Base-by-base conservation (phyloP, 2,113 vertebrate genomes). In the Mormyrus iriodes region DNA sequence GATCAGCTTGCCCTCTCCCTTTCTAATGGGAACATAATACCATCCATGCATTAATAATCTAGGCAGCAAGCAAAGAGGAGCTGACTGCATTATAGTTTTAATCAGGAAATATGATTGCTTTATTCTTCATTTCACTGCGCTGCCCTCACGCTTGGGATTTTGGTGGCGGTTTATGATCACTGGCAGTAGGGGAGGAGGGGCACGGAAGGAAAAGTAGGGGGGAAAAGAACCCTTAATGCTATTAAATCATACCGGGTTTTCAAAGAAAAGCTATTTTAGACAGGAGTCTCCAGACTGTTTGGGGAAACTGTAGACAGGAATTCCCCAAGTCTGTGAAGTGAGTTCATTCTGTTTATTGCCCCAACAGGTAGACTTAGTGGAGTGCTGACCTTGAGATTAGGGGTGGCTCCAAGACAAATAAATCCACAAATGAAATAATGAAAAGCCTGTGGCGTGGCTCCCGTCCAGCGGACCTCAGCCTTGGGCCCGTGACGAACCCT, bases 61-160 rank as follows among this genome's bases (percentile, higher is more conserved):
- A 93, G 92, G 90, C 69, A 91, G 90, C 84, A 91, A 88, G 89
- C 91, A 90, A 94, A 92, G 90, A 35, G 87, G 61, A 85, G 52
- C 88, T 55, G 90, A 92, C 91, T 93, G 87, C 21, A 89, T 94
- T 94, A 91, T 91, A 93, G 94, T 92, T 89, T 94, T 91, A 94
- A 91, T 94, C 92, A 91, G 91, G 92, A 93, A 94, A 79, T 93
- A 94, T 93, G 91, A 93, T 94, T 90, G 91, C 91, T 90, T 95
- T 91, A 49, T 93, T 76, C 92, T 93, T 93, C 84, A 87, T 92
- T 93, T 90, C 89, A 76, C 92, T 93, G 10, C 39, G 88, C 93
- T 58, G 91, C 31, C 84, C 0, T 90, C 83, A 79, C 69, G 51
- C 91, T 93, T 55, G 21, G 65, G 85, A 90, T 93, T 84, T 91